phyloP scores from a whole-genome alignment of 1,140 invertebrate species.

The Drosophila rufa region DNA sequence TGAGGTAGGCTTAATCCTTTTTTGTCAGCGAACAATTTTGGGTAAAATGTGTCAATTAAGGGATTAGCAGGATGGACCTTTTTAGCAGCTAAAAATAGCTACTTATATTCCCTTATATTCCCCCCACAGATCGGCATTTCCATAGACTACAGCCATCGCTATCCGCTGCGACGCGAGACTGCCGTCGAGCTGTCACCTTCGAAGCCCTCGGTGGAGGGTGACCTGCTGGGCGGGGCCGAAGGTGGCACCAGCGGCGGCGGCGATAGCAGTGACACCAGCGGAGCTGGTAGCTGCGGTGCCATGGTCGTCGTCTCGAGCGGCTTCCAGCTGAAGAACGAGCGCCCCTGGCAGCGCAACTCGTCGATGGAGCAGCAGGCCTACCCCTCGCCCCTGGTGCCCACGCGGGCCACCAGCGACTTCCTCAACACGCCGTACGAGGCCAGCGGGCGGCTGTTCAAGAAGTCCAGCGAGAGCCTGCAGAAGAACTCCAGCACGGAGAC shows the following conservation, averaged over 20 bases:
- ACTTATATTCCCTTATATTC: background rate
- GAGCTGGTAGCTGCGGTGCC: constrained; percentile 55
- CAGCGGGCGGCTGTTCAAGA: constrained; percentile 74
- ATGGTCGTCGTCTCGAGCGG: constrained; percentile 55
- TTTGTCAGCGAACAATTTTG: constrained; percentile 5
- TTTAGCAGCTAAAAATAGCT: constrained; percentile 1
- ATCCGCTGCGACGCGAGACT: constrained; percentile 81
- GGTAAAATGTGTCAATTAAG: constrained; percentile 13
- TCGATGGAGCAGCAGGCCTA: constrained; percentile 81
- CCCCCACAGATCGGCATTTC: constrained; percentile 62
- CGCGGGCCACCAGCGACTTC: constrained; percentile 80
- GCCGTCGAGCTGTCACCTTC: constrained; percentile 84
- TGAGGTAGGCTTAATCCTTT: constrained; percentile 53
- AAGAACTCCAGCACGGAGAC: constrained; percentile 85
- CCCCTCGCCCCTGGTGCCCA: constrained; percentile 70
- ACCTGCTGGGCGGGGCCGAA: constrained; percentile 49
- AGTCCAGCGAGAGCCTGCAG: constrained; percentile 83
- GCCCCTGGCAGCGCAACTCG: constrained; percentile 78
- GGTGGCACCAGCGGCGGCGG: constrained; percentile 43
- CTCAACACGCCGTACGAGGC: constrained; percentile 78
- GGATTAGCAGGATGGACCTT: constrained; percentile 14
- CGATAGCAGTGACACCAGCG: constrained; percentile 67
- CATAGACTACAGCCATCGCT: constrained; percentile 79
- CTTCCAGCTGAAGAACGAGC: constrained; percentile 79
- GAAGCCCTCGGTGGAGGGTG: constrained; percentile 73